phyloP scores from a whole-genome alignment of 2,113 vertebrate genomes.

The Cololabis saira region DNA sequence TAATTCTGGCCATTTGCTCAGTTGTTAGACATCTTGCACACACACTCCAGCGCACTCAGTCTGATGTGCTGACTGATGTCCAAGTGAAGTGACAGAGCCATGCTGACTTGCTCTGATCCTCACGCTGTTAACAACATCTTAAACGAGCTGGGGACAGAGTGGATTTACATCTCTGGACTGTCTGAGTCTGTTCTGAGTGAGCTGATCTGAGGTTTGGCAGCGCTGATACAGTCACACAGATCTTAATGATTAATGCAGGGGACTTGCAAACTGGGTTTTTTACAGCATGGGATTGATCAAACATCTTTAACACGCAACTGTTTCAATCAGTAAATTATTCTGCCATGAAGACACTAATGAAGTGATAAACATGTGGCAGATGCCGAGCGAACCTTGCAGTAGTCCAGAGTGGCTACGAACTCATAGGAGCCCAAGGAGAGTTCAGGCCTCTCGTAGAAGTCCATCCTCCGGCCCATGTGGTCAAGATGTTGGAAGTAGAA shows the following conservation, averaged over 20 bases:
- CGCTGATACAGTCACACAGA: too few relatives aligned
- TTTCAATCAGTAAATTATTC: not conserved
- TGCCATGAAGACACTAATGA: not conserved
- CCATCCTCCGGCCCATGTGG: conserved; percentile 89
- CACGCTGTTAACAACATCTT: not conserved
- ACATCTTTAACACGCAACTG: too few relatives aligned
- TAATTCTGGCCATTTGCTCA: too few relatives aligned
- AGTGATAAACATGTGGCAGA: not conserved
- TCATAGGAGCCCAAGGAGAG: conserved; percentile 97
- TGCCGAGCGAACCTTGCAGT: conserved; percentile 86
- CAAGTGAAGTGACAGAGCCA: conserved; percentile 46
- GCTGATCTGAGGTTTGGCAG: not conserved
- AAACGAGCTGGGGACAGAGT: conserved; percentile 3
- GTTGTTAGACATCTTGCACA: too few relatives aligned
- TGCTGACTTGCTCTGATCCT: conserved; percentile 31
- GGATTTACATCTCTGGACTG: not conserved
- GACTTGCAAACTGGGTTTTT: too few relatives aligned
- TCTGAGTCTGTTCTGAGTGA: not conserved
- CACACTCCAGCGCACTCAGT: too few relatives aligned
- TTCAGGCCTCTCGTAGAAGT: conserved; percentile 92
- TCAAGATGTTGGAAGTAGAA: conserved; percentile 98
- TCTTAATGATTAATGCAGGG: too few relatives aligned
- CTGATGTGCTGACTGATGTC: too few relatives aligned
- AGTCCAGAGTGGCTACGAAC: conserved; percentile 90
- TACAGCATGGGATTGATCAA: too few relatives aligned